phyloP scores from a whole-genome alignment of 2,888 invertebrate genomes.

The Thera britannica region DNA sequence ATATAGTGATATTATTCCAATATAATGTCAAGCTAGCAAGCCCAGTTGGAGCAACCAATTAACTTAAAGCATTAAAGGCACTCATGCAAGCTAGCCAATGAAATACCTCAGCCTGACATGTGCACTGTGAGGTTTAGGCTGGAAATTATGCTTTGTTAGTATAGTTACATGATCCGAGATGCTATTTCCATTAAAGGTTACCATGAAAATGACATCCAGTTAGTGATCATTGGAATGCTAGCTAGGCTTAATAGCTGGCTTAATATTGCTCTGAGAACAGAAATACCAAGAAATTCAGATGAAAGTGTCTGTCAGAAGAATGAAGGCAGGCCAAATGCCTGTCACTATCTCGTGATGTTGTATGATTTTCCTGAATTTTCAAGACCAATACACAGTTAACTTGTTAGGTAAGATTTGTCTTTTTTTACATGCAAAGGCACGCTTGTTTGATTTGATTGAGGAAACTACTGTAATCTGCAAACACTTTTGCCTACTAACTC shows the following conservation, averaged over 20 bases:
- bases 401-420: conserved; percentile 2
- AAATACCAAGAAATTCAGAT: conserved; percentile 24
- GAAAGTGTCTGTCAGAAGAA: conserved; percentile 25
- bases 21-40: background rate
- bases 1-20: background rate
- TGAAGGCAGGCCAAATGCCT: conserved; percentile 34
- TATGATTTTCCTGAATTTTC: conserved; percentile 13
- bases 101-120: conserved; percentile 7
- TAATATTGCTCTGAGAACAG: conserved; percentile 13
- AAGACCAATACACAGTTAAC: conserved; percentile 25
- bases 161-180: conserved; percentile 6
- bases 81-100: conserved; percentile 11
- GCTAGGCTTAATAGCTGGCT: conserved; percentile 9
- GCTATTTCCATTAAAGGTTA: conserved; percentile 5
- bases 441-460: background rate
- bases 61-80: conserved; percentile 13
- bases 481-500: background rate
- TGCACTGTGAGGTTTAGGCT: background rate
- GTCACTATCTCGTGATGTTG: conserved; percentile 27
- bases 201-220: conserved; percentile 12
- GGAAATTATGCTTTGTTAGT: conserved; percentile 2
- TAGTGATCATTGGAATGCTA: conserved; percentile 7
- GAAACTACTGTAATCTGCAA: background rate
- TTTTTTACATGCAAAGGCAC: background rate
- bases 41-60: conserved; percentile 4